Evolutionary conservation across 2,113 vertebrate genomes (phyloP), one percentile per base, ranked within the genome.

Genomic region (Gallinago paraguaiae): DNA sequence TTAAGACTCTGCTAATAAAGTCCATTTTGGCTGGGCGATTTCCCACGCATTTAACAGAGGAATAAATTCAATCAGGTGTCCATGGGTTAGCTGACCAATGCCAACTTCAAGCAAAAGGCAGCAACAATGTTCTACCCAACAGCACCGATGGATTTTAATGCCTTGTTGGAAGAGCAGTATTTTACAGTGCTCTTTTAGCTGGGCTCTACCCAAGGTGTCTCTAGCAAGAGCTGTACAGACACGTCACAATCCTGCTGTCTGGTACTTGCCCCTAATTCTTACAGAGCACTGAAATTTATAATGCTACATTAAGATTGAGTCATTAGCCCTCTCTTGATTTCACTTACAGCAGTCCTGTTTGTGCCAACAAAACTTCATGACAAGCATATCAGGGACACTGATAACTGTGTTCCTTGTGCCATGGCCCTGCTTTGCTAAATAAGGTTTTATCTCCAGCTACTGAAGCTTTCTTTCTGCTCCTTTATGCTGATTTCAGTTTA

Each of bases 281-380:
- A 82, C 39, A 78, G 45, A 95, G 54, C 63, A 60, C 48, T 88
- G 53, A 81, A 91, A 84, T 88, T 79, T 61, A 69, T 69, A 85
- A 92, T 71, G 74, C 59, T 78, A 35, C 76, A 53, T 94, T 94
- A 86, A 86, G 27, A 39, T 86, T 86, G 81, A 86, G 88, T 95
- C 87, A 77, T 91, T 70, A 59, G 53, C 31, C 17, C 18, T 51
- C 56, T 91, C 37, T 17, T 75, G 70, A 76, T 16, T 43, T 81
- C 69, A 51, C 65, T 92, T 33, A 56, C 53, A 75, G 35, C 53
- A 59, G 60, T 64, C 43, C 59, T 82, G 11, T 89, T 87, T 85
- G 19, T 95, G 70, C 91, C 91, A 87, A 95, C 67, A 91, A 57
- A 91, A 79, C 57, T 67, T 79, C 81, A 59, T 39, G 41, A 78